These are phyloP conservation scores for Pectinophora gossypiella DNA, from an alignment of 1,140 invertebrate genomes.

Conservation along the genomic window DNA sequence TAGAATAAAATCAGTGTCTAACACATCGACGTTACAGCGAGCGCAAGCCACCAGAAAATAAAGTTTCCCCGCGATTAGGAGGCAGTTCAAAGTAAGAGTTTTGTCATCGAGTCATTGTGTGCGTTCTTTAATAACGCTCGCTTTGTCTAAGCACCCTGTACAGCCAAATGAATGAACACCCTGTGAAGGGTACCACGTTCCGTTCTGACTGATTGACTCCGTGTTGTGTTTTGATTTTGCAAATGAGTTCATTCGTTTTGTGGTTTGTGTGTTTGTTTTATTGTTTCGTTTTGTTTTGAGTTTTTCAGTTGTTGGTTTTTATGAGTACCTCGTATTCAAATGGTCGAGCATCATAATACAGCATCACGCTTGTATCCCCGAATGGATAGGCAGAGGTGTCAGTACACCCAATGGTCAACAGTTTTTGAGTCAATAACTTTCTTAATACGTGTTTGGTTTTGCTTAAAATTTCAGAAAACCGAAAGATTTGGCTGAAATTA, in stretches of 20 bases:
- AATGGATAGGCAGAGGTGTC: no score
- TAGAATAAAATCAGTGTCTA: no score
- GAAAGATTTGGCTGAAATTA: no score
- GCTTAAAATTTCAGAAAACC: no score
- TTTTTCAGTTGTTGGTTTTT: no score
- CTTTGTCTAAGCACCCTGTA: slow-evolving; percentile 15
- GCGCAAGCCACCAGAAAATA: slow-evolving; percentile 34
- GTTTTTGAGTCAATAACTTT: no score
- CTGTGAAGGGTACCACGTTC: no score
- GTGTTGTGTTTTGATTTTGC: background rate
- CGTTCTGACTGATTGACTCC: background rate
- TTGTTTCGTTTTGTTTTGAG: background rate
- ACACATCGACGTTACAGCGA: slow-evolving; percentile 19
- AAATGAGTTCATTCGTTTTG: background rate
- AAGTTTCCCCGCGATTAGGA: slow-evolving; percentile 64
- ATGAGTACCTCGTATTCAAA: no score
- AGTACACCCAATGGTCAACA: no score
- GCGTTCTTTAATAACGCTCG: slow-evolving; percentile 35
- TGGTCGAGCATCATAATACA: no score
- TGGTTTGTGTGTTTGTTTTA: background rate
- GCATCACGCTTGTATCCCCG: no score
- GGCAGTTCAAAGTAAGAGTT: slow-evolving; percentile 60
- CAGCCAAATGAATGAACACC: background rate
- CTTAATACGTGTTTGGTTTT: no score
- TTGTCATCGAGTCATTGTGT: slow-evolving; percentile 50